Evolutionary conservation across 37 sponge, comb jelly and placozoan genomes (phyloP), one percentile per base, ranked within the genome.

Genomic region (Eunapius fragilis): DNA sequence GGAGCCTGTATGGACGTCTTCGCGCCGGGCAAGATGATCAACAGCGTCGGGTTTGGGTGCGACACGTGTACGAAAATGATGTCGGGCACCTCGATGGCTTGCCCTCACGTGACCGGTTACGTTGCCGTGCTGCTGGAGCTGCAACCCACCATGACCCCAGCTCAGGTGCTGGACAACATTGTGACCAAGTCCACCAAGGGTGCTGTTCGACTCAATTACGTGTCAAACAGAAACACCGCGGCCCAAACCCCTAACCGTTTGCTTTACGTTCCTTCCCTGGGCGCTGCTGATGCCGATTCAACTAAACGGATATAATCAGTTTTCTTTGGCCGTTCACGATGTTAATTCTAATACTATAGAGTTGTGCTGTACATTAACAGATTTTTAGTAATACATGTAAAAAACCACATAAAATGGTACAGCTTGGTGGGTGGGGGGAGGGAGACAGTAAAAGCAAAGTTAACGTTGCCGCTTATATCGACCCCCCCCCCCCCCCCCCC

Each of bases 51-150:
- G 7, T 76, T 28, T 4, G 27, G 25, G 23, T 94, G 94, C 31
- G 82, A 88, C 33, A 78, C 86, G 2, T 94, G 94, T 70, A 85
- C 88, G 14, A 69, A 68, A 45, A 80, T 83, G 0, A 84, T 91
- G 75, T 85, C 82, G 82, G 94, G 94, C 11, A 94, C 94, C 3
- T 94, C 94, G 27, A 94, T 94, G 94, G 91, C 94, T 12, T 41
- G 78, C 49, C 94, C 94, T 24, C 94, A 94, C 74, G 94, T 74
- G 36, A 83, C 89, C 73, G 94, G 94, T 31, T 86, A 78, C 49
- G 88, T 85, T 72, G 94, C 94, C 31, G 72, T 94, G 28, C 23
- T 94, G 7, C 14, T 88, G 26, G 37, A 80, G 71, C 72, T 87
- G 25, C 22, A 84, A 30, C 81, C 81, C 27, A 48, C 75, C 2